A percentile compares a stretch with the other conserved stretches of the same genome.
phyloP scores from a whole-genome alignment of 2,113 vertebrate genomes.

The Pedionomus torquatus region DNA sequence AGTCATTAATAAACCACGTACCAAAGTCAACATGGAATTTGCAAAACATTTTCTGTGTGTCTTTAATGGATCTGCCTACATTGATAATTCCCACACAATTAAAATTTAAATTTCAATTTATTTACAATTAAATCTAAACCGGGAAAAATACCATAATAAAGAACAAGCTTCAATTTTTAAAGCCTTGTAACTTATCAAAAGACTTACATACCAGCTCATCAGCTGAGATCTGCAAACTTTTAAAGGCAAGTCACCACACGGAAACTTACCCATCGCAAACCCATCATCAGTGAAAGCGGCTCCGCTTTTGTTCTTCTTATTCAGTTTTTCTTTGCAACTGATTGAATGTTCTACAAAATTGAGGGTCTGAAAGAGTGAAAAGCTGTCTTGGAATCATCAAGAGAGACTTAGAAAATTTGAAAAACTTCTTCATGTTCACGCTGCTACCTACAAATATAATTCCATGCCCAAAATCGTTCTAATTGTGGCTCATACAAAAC shows the following conservation, averaged over 20 bases:
- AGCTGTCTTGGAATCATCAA: neutral
- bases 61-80: neutral
- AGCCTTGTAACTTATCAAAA: neutral
- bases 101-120: neutral
- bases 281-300: conserved; percentile 98
- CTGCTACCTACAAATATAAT: neutral
- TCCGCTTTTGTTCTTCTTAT: conserved; percentile 98
- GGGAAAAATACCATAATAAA: neutral
- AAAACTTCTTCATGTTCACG: too few species aligned
- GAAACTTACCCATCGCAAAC: conserved; percentile 94
- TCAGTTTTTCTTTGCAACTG: conserved; percentile 96
- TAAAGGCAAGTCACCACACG: neutral
- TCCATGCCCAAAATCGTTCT: neutral
- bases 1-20: conserved; percentile 6
- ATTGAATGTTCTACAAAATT: conserved; percentile 99
- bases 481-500: neutral
- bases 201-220: neutral
- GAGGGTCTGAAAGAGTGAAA: conserved; percentile 81
- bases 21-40: neutral
- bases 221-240: neutral
- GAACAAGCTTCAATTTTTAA: neutral
- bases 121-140: neutral
- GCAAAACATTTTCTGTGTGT: neutral
- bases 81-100: neutral
- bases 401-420: neutral